These are phyloP conservation scores for Nomada fucata DNA, from an alignment of 2,888 invertebrate species.

Conservation along the genomic window DNA sequence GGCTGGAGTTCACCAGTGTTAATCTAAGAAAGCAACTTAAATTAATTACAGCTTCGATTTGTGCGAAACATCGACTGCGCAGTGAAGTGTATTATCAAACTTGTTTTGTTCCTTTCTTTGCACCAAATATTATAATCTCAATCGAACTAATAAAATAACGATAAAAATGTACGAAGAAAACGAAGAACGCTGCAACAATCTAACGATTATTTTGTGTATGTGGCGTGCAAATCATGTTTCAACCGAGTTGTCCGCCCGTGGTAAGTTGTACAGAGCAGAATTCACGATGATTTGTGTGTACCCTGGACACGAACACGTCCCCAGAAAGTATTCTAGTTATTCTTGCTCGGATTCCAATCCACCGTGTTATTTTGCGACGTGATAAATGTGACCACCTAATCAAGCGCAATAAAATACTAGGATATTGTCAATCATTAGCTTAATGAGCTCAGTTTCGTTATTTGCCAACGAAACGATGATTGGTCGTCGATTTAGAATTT, in stretches of 20 bases:
- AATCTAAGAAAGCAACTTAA: not conserved
- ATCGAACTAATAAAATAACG: not conserved
- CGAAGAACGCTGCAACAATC: conserved; percentile 8
- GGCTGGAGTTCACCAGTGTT: not conserved
- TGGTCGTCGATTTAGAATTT: not conserved
- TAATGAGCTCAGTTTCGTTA: not conserved
- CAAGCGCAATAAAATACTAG: not conserved
- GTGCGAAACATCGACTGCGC: not conserved
- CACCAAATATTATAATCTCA: too few species aligned
- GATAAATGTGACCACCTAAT: conserved; percentile 6
- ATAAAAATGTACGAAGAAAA: not conserved
- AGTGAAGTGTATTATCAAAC: not conserved
- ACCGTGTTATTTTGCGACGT: not conserved
- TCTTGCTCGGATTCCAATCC: conserved; percentile 14
- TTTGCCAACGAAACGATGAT: not conserved
- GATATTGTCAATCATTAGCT: not conserved
- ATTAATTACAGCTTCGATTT: not conserved
- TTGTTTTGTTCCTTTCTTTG: not conserved
- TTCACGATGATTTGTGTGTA: conserved; percentile 22
- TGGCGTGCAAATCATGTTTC: conserved; percentile 36
- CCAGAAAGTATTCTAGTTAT: conserved; percentile 15
- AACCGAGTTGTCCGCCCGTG: not conserved
- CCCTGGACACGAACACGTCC: conserved; percentile 1
- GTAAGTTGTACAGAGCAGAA: conserved; percentile 13
- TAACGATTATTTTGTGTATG: conserved; percentile 29